phyloP scores from a whole-genome alignment of 2,113 vertebrate genomes.

The Morphnarchus princeps region DNA sequence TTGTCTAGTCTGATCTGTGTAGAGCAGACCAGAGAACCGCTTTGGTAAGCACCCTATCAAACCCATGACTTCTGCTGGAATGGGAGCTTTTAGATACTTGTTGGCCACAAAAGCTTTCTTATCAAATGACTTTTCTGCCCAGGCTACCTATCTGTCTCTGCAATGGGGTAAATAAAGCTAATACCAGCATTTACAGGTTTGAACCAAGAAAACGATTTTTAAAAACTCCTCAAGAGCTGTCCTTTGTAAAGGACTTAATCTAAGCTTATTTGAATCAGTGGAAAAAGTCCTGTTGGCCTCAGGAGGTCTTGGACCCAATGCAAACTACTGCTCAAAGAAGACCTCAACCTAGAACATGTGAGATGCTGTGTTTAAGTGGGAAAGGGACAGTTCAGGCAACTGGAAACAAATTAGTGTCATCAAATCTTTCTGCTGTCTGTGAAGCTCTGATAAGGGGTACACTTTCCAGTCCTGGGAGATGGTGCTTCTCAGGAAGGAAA shows the following conservation, averaged over 20 bases:
- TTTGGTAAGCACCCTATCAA: background rate
- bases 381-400: background rate
- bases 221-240: background rate
- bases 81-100: background rate
- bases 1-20: background rate
- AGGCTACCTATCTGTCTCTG: background rate
- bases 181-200: background rate
- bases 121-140: background rate
- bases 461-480: background rate
- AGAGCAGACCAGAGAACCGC: background rate
- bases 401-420: background rate
- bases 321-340: background rate
- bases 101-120: background rate
- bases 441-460: background rate
- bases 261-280: background rate
- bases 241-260: background rate
- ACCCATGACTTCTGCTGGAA: background rate
- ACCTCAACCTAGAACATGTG: background rate
- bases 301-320: background rate
- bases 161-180: background rate
- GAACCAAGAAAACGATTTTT: background rate
- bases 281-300: background rate
- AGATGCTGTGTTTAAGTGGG: background rate
- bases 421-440: background rate
- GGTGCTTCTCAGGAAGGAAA: background rate